Evolutionary conservation across 2,888 invertebrate species (phyloP), one percentile per base, ranked within the genome.

Genomic region (Machimus atricapillus): DNA sequence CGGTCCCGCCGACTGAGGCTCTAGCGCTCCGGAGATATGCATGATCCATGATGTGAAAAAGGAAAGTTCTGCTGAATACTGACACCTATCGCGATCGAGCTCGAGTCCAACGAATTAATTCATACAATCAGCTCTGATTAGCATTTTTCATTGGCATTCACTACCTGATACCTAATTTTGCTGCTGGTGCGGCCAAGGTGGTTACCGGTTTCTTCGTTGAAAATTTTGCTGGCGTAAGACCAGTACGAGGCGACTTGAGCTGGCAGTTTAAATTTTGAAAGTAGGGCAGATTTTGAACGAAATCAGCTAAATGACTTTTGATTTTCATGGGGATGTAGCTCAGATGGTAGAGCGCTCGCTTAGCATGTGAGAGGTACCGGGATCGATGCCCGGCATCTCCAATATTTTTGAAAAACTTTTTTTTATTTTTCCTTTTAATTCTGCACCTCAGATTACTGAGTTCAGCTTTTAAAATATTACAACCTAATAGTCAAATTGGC

Each of bases 301-400:
- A 12, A 27, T 23, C 19, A 66, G 23, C 8, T 19, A 19, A 66
- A 12, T 66, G 23, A 27, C 52, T n/a, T 2, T 27, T 9, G 12
- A 3, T 12, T 23, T 27, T 23, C 19, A 66, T 27, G 92, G 92
- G 92, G 92, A 92, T 92, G 92, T 92, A 92, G 92, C 92, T 92
- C 92, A 92, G 91, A 92, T 92, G 92, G 92, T 92, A 92, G 92
- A 92, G 92, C 91, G 91, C 91, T 91, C 91, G 91, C 91, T 91
- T 91, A 91, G 91, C 91, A 91, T 91, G 91, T 90, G 90, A 91
- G 90, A 91, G 91, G 90, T 91, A 91, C 90, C 90, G 90, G 91
- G 91, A 91, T 91, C 91, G 90, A 91, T 91, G 91, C 91, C 90
- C 91, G 90, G 92, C 92, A 92, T 92, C 92, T 92, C 92, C 92